Evolutionary conservation across 1,140 invertebrate genomes (phyloP).

Genomic region (Procambarus virginalis): DNA sequence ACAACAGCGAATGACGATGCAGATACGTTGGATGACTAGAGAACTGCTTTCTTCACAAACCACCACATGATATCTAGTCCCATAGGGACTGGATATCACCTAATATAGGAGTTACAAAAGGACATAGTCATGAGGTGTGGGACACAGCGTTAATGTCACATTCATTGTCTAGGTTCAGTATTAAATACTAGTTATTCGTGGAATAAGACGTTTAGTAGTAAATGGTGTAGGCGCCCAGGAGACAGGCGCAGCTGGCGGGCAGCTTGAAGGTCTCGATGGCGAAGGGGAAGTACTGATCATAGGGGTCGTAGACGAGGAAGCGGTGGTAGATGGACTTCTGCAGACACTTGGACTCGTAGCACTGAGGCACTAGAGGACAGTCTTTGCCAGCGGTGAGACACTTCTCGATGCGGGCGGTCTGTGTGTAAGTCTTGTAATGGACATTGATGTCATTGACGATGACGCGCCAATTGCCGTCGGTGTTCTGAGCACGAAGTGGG

Average conservation of each 20-base stretch:
- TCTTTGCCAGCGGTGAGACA: slow-evolving; percentile 66
- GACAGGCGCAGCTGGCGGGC: slow-evolving; percentile 71
- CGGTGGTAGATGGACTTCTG: slow-evolving; percentile 72
- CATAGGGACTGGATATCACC: no score
- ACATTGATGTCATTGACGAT: slow-evolving; percentile 72
- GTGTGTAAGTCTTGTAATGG: slow-evolving; percentile 69
- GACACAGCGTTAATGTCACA: not conserved
- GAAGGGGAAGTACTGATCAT: slow-evolving; percentile 72
- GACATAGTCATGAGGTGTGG: not conserved
- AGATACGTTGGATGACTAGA: slow-evolving; percentile 33
- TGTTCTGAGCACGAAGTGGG: slow-evolving; percentile 71
- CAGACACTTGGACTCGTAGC: slow-evolving; percentile 71
- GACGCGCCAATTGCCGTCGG: slow-evolving; percentile 72
- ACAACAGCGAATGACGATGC: no score
- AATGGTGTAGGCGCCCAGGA: slow-evolving; percentile 67
- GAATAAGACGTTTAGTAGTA: slow-evolving; percentile 17
- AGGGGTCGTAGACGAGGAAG: slow-evolving; percentile 71
- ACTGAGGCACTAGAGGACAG: slow-evolving; percentile 71
- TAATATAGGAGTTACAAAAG: no score
- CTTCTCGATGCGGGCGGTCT: slow-evolving; percentile 44
- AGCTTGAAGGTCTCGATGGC: slow-evolving; percentile 72
- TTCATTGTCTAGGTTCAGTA: not conserved
- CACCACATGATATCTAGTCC: not conserved
- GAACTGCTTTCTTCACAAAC: slow-evolving; percentile 52
- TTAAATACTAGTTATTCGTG: not conserved